Evolutionary conservation across 2,113 vertebrate species (phyloP), one percentile per base, ranked within the genome.

Genomic region (Forbesichthys papilliferus): DNA sequence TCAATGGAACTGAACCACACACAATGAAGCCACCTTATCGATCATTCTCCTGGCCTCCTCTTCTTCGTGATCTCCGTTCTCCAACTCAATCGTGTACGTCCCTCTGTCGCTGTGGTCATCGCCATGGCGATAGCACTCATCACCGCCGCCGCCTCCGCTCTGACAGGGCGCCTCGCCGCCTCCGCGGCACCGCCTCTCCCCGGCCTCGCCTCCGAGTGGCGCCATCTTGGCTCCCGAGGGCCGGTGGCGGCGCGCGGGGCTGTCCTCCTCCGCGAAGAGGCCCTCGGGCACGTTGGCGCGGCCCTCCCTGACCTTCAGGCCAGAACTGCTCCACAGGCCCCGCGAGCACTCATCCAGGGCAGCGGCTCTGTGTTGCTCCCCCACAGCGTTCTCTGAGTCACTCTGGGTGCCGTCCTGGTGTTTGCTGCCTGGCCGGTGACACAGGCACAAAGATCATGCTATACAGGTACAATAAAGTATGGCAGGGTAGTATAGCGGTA

Each of bases 401-500:
- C 97, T 99, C 58, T 99, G 96, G 3, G 96, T 98, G 4, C 96
- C 97, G 69, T 99, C 97, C 55, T 98, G 96, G 18, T 99, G 97
- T 84, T 95, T 98, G 84, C 96, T 97, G 56, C 95, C 96, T 98
- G 87, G 0, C 1, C 34, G 2, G 16, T 49, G 0, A 54, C 5
- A 76, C 1, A 57, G 14, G 9, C 36, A 47, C 8, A 51, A 20
- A 61, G 4, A 42, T 42, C 36, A 42, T 42, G 36, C 36, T 42
- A 42, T 42, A 42, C 27, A 3, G 27, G 27, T 27, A 27, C 2
- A 27, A 3, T 27, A 27, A 27, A 3, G 27, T 27, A 27, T 27
- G 27, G 27, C 27, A 27, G 27, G 27, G 27, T 2, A 3, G 27
- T 27, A 3, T 27, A 27, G 27, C 0, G 27, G 27, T 16, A 16